These are phyloP conservation scores for Drosophila cardini DNA, from an alignment of 1,140 invertebrate species.

Conservation along the genomic window DNA sequence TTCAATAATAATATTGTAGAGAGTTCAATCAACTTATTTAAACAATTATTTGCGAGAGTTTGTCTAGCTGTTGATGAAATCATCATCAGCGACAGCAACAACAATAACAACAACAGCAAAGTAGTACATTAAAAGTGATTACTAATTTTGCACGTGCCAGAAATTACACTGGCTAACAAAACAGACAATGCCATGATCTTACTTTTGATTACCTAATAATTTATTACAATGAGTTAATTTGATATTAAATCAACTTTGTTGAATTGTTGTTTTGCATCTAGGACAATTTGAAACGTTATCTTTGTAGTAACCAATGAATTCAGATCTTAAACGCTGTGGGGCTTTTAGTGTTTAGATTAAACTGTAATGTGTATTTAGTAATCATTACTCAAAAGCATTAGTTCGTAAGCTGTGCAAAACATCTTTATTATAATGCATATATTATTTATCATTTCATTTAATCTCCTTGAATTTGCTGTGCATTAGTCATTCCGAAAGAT, in stretches of 20 bases:
- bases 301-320: too few relatives aligned
- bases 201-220: neutral
- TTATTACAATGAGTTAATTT: neutral
- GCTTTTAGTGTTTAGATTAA: too few relatives aligned
- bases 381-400: constrained; percentile 4
- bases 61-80: constrained; percentile 2
- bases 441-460: constrained; percentile 21
- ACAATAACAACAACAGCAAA: neutral
- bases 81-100: neutral
- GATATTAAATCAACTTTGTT: neutral
- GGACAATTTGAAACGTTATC: too few relatives aligned
- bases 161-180: constrained; percentile 19
- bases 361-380: neutral
- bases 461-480: constrained; percentile 32
- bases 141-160: constrained; percentile 16
- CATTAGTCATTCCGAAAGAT: constrained; percentile 39
- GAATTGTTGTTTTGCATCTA: neutral
- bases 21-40: constrained; percentile 67
- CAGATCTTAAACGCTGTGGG: too few relatives aligned
- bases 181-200: constrained; percentile 4
- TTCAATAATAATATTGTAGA: constrained; percentile 31
- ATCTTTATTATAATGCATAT: constrained; percentile 19
- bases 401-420: constrained; percentile 16
- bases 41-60: constrained; percentile 25
- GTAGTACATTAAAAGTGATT: constrained; percentile 15